These are phyloP conservation scores for Ornithoptera priamus DNA, from an alignment of 2,888 invertebrate species.

Conservation along the genomic window DNA sequence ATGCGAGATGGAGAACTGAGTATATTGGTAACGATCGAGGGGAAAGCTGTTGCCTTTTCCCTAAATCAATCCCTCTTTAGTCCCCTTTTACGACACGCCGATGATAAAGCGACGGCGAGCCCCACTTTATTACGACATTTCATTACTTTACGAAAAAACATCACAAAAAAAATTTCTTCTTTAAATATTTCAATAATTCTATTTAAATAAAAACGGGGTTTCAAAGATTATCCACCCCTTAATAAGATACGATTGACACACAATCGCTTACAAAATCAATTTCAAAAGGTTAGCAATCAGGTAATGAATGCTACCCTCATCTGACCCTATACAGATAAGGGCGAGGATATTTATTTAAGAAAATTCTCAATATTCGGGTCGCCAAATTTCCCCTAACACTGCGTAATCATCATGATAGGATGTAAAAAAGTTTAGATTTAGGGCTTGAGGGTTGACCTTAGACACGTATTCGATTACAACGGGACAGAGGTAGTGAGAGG, in stretches of 20 bases:
- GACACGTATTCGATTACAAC: constrained; percentile 12
- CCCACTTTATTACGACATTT: too few species aligned
- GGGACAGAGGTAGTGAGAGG: not conserved
- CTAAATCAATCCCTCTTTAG: too few species aligned
- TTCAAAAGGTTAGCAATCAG: not conserved
- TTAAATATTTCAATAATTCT: not conserved
- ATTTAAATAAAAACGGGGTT: too few species aligned
- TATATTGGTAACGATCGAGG: too few species aligned
- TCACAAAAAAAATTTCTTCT: not conserved
- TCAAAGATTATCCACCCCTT: too few species aligned
- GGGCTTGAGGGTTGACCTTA: constrained; percentile 6
- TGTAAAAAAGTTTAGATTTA: constrained; percentile 19
- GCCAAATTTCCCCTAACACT: not conserved
- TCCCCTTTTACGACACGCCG: too few species aligned
- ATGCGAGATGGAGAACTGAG: too few species aligned
- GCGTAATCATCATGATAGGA: constrained; percentile 15
- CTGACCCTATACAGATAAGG: not conserved
- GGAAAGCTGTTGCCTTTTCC: too few species aligned
- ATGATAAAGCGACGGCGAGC: too few species aligned
- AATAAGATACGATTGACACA: not conserved
- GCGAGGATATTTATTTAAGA: not conserved
- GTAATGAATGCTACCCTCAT: not conserved
- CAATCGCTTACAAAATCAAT: not conserved
- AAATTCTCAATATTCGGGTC: constrained; percentile 10
- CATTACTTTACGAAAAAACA: too few species aligned